Percentiles rank a stretch among this genome's conserved stretches.
Evolutionary conservation across 2,113 vertebrate species (phyloP).

Genomic region (Phyllostomus hastatus): DNA sequence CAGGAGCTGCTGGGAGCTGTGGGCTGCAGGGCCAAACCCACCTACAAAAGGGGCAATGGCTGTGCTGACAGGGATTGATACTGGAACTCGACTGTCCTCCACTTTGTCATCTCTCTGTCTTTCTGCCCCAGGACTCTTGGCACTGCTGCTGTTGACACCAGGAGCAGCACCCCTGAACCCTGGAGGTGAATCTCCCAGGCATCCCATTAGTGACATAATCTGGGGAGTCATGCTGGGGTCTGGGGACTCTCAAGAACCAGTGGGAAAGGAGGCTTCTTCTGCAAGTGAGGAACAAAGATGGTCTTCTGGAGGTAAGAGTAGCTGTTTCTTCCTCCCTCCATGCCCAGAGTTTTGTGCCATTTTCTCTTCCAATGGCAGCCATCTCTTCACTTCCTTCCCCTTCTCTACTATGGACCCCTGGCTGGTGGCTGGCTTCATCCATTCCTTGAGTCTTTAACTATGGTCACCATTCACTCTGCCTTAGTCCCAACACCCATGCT

Average conservation of each 20-base stretch:
- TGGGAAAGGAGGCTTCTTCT: not conserved
- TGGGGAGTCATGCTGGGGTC: not conserved
- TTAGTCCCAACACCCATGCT: no score
- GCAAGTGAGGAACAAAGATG: not conserved
- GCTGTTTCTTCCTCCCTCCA: not conserved
- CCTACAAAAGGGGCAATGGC: not conserved
- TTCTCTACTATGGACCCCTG: not conserved
- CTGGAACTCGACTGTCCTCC: not conserved
- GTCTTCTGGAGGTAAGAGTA: not conserved
- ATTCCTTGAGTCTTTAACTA: not conserved
- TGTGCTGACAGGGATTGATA: not conserved
- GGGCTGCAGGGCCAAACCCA: not conserved
- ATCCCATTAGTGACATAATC: not conserved
- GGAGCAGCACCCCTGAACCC: accelerated
- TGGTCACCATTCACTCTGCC: no score
- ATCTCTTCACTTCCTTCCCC: not conserved
- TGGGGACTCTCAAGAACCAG: not conserved
- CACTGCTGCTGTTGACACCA: not conserved
- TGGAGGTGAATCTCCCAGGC: not conserved
- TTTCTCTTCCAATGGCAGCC: not conserved
- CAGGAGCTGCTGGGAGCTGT: not conserved
- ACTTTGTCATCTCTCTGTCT: not conserved
- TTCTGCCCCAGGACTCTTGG: not conserved
- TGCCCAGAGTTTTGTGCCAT: not conserved
- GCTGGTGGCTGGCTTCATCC: not conserved